These are phyloP conservation scores for Crotalus horridus DNA, from an alignment of 2,113 vertebrate species.

Conservation along the genomic window DNA sequence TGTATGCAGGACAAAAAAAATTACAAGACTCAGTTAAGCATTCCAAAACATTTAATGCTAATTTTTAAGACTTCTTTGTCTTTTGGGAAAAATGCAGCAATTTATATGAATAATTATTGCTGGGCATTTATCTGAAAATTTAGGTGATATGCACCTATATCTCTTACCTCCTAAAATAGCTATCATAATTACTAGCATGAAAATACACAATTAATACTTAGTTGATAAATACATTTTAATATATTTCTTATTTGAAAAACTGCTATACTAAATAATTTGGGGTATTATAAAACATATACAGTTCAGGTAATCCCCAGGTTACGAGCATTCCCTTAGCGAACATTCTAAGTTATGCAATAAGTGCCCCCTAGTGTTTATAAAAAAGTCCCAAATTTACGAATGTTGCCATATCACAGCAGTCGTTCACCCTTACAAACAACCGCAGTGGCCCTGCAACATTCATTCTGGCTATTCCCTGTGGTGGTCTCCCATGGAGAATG, in stretches of 20 bases:
- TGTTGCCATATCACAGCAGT: no score
- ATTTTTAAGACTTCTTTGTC: neutral
- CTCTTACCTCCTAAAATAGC: neutral
- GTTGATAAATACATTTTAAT: neutral
- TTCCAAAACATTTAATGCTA: neutral
- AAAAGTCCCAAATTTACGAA: no score
- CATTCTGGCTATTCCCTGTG: no score
- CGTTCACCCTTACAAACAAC: no score
- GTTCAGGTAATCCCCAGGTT: neutral
- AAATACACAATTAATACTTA: neutral
- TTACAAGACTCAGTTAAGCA: conserved; percentile 20
- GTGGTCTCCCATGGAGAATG: no score
- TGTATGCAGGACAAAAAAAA: conserved; percentile 59
- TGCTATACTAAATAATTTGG: neutral
- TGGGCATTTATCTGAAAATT: neutral
- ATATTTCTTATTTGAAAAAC: neutral
- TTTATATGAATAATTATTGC: neutral
- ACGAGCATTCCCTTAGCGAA: no score
- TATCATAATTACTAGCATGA: neutral
- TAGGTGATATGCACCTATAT: neutral
- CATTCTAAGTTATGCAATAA: no score
- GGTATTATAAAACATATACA: neutral
- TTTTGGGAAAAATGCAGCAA: neutral
- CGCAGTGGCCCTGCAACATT: no score
- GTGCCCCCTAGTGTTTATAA: no score